Conservation (phyloP, 2,888 invertebrate genomes). For the Volucella zonaria region DNA sequence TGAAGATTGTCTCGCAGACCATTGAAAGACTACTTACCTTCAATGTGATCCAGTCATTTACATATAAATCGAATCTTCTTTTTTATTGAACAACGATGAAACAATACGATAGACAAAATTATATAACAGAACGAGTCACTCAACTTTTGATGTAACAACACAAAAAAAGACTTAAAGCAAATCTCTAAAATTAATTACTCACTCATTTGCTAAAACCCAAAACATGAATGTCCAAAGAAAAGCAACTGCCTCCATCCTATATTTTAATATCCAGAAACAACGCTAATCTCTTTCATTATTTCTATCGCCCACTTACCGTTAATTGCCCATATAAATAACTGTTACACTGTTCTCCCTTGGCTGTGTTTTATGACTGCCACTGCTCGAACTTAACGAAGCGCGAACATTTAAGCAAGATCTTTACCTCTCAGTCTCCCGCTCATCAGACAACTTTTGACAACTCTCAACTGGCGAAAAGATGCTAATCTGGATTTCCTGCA, state of each 20-base stretch:
- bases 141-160: too few relatives aligned
- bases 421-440: background rate
- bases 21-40: too few relatives aligned
- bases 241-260: background rate
- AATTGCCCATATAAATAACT: slow-evolving; percentile 36
- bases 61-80: too few relatives aligned
- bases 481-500: slow-evolving; percentile 4
- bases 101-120: too few relatives aligned
- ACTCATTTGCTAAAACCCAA: slow-evolving; percentile 21
- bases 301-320: slow-evolving; percentile 35
- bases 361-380: slow-evolving; percentile 5
- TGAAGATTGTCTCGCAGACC: too few relatives aligned
- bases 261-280: slow-evolving; percentile 12
- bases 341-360: slow-evolving; percentile 26
- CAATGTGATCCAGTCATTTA: too few relatives aligned
- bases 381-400: slow-evolving; percentile 14
- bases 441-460: background rate
- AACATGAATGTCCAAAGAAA: background rate
- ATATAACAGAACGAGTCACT: too few relatives aligned
- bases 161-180: too few relatives aligned
- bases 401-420: slow-evolving; percentile 3
- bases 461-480: slow-evolving; percentile 29
- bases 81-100: too few relatives aligned
- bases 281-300: slow-evolving; percentile 22
- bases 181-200: slow-evolving; percentile 27